Conservation (phyloP, 2,888 invertebrate genomes). For the Tyria jacobaeae region DNA sequence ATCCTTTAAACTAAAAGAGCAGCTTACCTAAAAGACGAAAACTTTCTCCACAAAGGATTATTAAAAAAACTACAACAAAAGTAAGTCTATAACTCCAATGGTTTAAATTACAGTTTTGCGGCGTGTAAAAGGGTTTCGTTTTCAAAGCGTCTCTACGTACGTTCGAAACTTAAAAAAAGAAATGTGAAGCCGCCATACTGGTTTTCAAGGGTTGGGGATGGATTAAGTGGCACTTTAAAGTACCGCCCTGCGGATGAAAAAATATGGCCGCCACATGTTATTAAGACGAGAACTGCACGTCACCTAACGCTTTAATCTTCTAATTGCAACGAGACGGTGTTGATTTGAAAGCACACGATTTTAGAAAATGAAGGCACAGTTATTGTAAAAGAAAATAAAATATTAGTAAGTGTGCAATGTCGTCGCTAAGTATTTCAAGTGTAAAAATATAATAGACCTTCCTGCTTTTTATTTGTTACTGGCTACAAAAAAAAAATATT, state of each 20-base stretch:
- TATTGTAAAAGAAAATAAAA: background rate
- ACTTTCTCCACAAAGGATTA: conserved; percentile 8
- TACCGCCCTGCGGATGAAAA: conserved; percentile 77
- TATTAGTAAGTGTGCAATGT: background rate
- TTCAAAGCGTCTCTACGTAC: conserved; percentile 69
- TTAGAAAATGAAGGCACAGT: background rate
- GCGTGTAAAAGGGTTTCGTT: conserved; percentile 73
- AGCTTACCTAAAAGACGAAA: conserved; percentile 6
- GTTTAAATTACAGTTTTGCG: conserved; percentile 81
- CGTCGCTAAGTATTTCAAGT: background rate
- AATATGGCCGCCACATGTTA: conserved; percentile 67
- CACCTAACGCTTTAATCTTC: conserved; percentile 76
- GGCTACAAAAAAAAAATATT: too few relatives aligned
- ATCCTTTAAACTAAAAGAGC: conserved; percentile 15
- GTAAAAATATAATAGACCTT: background rate
- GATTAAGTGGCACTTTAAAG: conserved; percentile 80
- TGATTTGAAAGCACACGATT: conserved; percentile 16
- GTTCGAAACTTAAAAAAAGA: conserved; percentile 66
- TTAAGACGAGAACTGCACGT: conserved; percentile 50
- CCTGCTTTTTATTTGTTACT: background rate
- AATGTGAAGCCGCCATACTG: conserved; percentile 76
- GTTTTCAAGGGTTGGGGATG: conserved; percentile 79
- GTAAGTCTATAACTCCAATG: conserved; percentile 53
- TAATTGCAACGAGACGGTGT: conserved; percentile 58
- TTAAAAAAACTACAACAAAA: conserved; percentile 15